Evolutionary conservation across 2,113 vertebrate genomes (phyloP).

Genomic region (Mus pahari): DNA sequence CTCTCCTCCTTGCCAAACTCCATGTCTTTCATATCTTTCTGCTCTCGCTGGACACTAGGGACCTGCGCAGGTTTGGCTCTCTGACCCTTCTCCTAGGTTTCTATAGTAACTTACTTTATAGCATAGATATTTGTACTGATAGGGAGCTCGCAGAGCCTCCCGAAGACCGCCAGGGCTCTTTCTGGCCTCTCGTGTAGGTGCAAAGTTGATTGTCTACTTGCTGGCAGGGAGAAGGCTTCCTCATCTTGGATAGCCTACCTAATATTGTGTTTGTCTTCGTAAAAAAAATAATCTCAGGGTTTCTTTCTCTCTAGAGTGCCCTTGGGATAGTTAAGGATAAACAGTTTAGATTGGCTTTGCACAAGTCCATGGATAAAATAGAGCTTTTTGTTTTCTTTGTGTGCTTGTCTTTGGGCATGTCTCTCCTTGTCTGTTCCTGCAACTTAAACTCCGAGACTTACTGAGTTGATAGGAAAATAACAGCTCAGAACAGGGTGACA

Average conservation of each 20-base stretch:
- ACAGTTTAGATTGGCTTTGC: background rate
- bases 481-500: background rate
- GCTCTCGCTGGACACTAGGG: background rate
- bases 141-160: background rate
- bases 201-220: background rate
- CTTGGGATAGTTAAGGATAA: slow-evolving; percentile 16
- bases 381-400: background rate
- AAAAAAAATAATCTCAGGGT: background rate
- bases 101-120: background rate
- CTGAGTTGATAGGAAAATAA: slow-evolving; percentile 15
- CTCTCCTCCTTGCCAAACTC: background rate
- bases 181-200: background rate
- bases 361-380: background rate
- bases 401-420: background rate
- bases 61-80: background rate
- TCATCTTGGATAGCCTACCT: background rate
- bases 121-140: background rate
- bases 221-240: background rate
- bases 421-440: slow-evolving; percentile 60
- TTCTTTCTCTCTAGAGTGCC: background rate
- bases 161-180: too few species aligned
- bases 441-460: background rate
- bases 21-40: background rate
- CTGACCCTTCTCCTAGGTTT: background rate
- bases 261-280: background rate